Percentiles rank a stretch among this genome's conserved stretches.
Evolutionary conservation across 2,888 invertebrate species (phyloP).

Genomic region (Drosophila borealis): DNA sequence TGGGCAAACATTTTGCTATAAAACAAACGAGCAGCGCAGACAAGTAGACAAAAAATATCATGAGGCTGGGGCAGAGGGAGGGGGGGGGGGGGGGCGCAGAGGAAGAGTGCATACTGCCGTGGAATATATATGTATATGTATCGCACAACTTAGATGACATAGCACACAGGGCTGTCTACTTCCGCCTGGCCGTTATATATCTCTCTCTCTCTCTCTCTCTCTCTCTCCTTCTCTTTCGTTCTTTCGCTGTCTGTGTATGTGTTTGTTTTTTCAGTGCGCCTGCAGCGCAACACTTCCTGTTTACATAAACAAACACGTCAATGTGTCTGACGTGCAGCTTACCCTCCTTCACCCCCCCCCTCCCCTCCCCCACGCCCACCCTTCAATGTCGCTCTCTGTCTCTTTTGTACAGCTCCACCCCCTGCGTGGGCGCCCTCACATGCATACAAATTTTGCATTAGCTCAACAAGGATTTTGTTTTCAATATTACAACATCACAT

Average conservation of each 20-base stretch:
- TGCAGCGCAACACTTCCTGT: slow-evolving; percentile 76
- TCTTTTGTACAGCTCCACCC: background rate
- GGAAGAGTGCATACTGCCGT: slow-evolving; percentile 3
- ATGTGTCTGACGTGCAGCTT: slow-evolving; percentile 66
- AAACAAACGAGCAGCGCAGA: slow-evolving; percentile 62
- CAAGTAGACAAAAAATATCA: slow-evolving; percentile 52
- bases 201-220: background rate
- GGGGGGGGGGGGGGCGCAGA: background rate
- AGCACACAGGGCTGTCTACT: slow-evolving; percentile 47
- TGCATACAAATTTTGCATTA: slow-evolving; percentile 65
- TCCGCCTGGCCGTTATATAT: slow-evolving; percentile 33
- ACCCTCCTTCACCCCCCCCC: slow-evolving; percentile 2
- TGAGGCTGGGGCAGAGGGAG: slow-evolving; percentile 13
- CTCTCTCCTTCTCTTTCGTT: background rate
- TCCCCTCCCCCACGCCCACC: background rate
- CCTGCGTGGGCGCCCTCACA: slow-evolving; percentile 11
- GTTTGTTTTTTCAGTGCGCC: slow-evolving; percentile 58
- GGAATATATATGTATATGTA: background rate
- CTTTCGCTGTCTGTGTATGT: slow-evolving; percentile 17
- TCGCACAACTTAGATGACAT: slow-evolving; percentile 19
- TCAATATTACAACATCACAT: slow-evolving; percentile 60
- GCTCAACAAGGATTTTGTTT: slow-evolving; percentile 70
- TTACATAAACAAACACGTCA: slow-evolving; percentile 75
- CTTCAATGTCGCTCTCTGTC: background rate
- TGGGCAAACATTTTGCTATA: slow-evolving; percentile 71